Evolutionary conservation across 2,113 vertebrate genomes (phyloP), one percentile per base, ranked within the genome.

Genomic region (Mionectes macconnelli): DNA sequence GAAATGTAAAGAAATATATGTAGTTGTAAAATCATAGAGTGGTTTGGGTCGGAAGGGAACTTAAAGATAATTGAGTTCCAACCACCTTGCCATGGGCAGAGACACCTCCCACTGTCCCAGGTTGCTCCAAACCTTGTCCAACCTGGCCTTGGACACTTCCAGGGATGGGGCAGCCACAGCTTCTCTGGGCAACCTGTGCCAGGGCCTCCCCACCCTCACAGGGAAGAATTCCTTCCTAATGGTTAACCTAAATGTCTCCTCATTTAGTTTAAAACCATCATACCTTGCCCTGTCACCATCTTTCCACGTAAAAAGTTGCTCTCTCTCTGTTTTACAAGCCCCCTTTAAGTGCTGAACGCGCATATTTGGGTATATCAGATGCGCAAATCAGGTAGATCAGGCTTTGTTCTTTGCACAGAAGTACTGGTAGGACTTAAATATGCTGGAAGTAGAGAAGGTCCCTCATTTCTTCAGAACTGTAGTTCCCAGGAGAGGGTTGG

Each of bases 281-380:
- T 37, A 69, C 35, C 4, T 62, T 76, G 12, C 12, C 25, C 31
- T 49, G 3, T 63, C 49, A 23, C 18, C 62, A 1, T 42, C 47
- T 76, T 15, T 14, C 35, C 0, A 0, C 20, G 22, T 42, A 24
- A 49, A 49, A 77, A 37, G 40, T 63, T 70, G 1, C 18, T 69
- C 18, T 28, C 14, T 6, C 17, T 76, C 56, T 28, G 55, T 63
- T 27, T 27, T 53, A 2, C 37, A 56, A 56, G 12, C 35, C 8
- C 7, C 25, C 30, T 69, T 49, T 49, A 37, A 42, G 62, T 28
- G 16, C 12, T 63, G 18, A 64, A 56, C 13, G 8, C 35, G 20
- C 17, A 4, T 37, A 12, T 62, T 84, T 69, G 37, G 8, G 3
- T 74, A 9, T 30, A 4, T 62, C 60, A 42, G 55, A 9, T 74